These are phyloP conservation scores for Solea solea DNA, from an alignment of 2,113 vertebrate species.

Conservation along the genomic window DNA sequence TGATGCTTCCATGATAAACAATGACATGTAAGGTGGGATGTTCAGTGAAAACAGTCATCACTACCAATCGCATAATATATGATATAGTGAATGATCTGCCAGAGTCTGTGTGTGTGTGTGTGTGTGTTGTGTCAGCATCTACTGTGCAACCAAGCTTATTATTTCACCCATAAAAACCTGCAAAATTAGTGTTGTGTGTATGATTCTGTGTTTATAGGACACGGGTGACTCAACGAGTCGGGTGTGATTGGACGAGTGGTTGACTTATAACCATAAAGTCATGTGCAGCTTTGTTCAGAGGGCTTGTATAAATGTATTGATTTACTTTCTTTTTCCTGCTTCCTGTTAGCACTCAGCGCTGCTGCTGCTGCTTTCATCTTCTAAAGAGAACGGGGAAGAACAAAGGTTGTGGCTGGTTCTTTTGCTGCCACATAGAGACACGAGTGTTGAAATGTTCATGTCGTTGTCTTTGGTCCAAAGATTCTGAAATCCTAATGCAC, in stretches of 20 bases:
- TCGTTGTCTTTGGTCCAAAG: too few species aligned
- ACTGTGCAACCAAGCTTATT: constrained; percentile 3
- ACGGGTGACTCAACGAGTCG: constrained; percentile 2
- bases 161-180: constrained; percentile 9
- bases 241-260: constrained; percentile 17
- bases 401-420: too few species aligned
- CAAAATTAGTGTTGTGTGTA: background rate
- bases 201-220: constrained; percentile 18
- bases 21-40: too few species aligned
- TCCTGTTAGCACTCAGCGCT: background rate
- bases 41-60: too few species aligned
- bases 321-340: constrained; percentile 29
- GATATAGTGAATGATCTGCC: constrained; percentile 3
- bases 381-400: too few species aligned
- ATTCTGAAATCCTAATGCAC: too few species aligned
- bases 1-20: too few species aligned
- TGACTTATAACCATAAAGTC: constrained; percentile 29
- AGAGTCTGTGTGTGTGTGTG: background rate
- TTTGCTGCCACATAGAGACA: too few species aligned
- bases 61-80: too few species aligned
- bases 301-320: constrained; percentile 36
- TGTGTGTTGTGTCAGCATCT: constrained; percentile 11
- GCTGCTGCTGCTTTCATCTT: background rate
- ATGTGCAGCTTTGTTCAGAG: constrained; percentile 5
- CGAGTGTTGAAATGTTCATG: too few species aligned